These are phyloP conservation scores for Dichetophora obliterata DNA, from an alignment of 2,888 invertebrate species.

Conservation along the genomic window DNA sequence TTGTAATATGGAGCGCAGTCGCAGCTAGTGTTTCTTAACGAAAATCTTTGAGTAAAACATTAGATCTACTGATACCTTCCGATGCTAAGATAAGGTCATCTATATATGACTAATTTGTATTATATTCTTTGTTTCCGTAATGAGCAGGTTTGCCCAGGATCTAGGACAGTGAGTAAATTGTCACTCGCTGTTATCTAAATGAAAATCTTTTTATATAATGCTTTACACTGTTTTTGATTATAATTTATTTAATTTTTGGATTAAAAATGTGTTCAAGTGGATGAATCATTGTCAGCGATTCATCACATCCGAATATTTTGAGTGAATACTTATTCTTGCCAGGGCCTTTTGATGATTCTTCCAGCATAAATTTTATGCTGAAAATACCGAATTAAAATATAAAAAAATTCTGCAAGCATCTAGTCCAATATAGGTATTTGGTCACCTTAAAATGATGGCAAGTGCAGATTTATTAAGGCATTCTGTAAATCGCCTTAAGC, in stretches of 20 bases:
- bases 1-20: slow-evolving; percentile 76
- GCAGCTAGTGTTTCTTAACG: slow-evolving; percentile 65
- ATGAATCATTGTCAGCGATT: slow-evolving; percentile 80
- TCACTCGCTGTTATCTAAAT: slow-evolving; percentile 66
- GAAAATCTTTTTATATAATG: slow-evolving; percentile 22
- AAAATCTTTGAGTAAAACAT: slow-evolving; percentile 78
- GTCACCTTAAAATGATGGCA: slow-evolving; percentile 80
- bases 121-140: slow-evolving; percentile 77
- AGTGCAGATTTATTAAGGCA: slow-evolving; percentile 86
- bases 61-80: slow-evolving; percentile 79
- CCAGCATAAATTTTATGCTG: slow-evolving; percentile 41
- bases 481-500: slow-evolving; percentile 90
- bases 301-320: slow-evolving; percentile 75
- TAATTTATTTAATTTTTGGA: slow-evolving; percentile 76
- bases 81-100: slow-evolving; percentile 75
- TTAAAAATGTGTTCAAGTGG: slow-evolving; percentile 82
- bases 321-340: slow-evolving; percentile 56
- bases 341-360: slow-evolving; percentile 22
- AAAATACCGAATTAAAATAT: slow-evolving; percentile 49
- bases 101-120: slow-evolving; percentile 77
- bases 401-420: background rate
- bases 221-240: too few relatives aligned
- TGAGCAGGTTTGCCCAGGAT: slow-evolving; percentile 77
- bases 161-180: slow-evolving; percentile 76
- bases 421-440: background rate